Evolutionary conservation across 1,140 invertebrate species (phyloP), one percentile per base, ranked within the genome.

Genomic region (Danaus melanippus): DNA sequence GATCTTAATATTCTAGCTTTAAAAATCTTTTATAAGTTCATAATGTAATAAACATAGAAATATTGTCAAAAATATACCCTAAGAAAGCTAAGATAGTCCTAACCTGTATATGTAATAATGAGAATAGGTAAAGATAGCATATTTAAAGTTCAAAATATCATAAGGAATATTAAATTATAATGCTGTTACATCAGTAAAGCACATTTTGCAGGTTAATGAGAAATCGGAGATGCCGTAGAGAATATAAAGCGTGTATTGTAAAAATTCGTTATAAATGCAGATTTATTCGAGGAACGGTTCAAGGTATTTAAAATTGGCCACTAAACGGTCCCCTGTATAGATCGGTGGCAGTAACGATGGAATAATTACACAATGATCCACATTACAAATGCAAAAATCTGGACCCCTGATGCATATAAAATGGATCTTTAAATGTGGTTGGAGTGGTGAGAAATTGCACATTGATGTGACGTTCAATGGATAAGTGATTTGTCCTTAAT

Each of bases 351-450:
- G 71, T 85, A 85, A 85, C 79, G 76, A 81, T 63, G 70, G 76
- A 80, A 81, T 84, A 84, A 84, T 84, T 84, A 79, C 79, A 77
- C 70, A 74, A 78, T 80, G 79, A 85, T 85, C 67, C 72, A 67
- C 64, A 83, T 83, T 83, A 80, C 71, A 73, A 76, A 83, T 85
- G 82, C 79, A 83, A 85, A 85, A 85, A 85, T 81, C 78, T 68
- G 70, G 67, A 66, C 53, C 72, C 68, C 67, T 63, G 79, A 76
- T 80, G 79, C 79, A 85, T 83, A 78, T 74, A 67, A 77, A 82
- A 83, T 75, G 62, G 47, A 12, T 47, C 49, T 48, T 61, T 59
- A 55, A 53, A 49, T 42, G 46, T 66, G 67, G 64, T 60, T 11
- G 50, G 67, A 76, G 71, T 48, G 51, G 62, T 12, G 55, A 56